These are phyloP conservation scores for Archilochus colubris DNA, from an alignment of 2,113 vertebrate species.

Conservation along the genomic window DNA sequence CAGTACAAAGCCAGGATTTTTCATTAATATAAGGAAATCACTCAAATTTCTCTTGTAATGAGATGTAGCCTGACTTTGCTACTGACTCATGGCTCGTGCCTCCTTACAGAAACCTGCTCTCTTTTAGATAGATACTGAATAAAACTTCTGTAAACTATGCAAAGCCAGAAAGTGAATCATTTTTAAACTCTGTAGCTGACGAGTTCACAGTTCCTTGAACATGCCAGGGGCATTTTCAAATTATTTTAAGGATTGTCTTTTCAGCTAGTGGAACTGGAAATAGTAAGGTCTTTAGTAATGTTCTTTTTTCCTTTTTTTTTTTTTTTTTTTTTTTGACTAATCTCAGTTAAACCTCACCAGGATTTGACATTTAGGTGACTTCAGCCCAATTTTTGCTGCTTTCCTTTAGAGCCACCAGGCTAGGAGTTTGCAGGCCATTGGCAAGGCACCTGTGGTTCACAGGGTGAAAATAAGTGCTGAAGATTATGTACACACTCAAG, in stretches of 20 bases:
- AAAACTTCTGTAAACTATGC: background rate
- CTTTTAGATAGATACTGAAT: background rate
- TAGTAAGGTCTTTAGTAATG: background rate
- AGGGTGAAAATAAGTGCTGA: background rate
- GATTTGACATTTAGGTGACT: background rate
- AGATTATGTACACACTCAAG: background rate
- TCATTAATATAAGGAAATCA: slow-evolving; percentile 7
- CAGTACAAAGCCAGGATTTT: slow-evolving; percentile 2
- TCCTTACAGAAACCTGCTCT: background rate
- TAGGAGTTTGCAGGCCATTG: background rate
- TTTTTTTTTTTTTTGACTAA: background rate
- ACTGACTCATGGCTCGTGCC: background rate
- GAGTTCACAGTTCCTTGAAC: background rate
- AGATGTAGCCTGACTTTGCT: background rate
- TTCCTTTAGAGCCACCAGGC: background rate
- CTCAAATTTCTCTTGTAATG: slow-evolving; percentile 5
- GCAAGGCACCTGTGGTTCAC: background rate
- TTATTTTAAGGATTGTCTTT: background rate
- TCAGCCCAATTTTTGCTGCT: background rate
- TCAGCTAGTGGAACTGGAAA: background rate
- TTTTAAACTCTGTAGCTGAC: background rate
- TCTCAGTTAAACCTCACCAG: background rate
- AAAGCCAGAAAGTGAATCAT: background rate
- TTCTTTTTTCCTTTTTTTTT: background rate
- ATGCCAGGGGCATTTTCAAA: background rate